These are phyloP conservation scores for Tipula helvola DNA, from an alignment of 2,888 invertebrate genomes.

Conservation along the genomic window DNA sequence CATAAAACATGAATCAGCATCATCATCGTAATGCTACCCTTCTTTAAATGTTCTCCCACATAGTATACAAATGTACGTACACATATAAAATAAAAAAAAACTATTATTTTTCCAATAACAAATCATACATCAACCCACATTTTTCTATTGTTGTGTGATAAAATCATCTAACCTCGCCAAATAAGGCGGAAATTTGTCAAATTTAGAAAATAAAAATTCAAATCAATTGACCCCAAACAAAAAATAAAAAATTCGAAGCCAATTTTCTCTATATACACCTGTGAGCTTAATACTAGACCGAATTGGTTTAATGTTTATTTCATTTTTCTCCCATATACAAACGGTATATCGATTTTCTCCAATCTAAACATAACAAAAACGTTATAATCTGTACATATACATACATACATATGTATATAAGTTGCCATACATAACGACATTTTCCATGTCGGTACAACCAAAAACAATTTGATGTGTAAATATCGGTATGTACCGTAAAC, in stretches of 20 bases:
- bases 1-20: background rate
- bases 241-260: background rate
- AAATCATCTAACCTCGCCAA: background rate
- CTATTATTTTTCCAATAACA: background rate
- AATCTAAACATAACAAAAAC: background rate
- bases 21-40: background rate
- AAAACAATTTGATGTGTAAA: background rate
- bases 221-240: background rate
- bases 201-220: background rate
- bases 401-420: background rate
- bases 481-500: background rate
- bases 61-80: background rate
- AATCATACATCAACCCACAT: background rate
- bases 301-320: background rate
- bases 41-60: background rate
- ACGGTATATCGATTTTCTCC: background rate
- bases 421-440: background rate
- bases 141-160: background rate
- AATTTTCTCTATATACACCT: background rate
- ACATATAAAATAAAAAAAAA: background rate
- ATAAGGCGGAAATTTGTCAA: background rate
- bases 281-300: background rate
- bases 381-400: background rate
- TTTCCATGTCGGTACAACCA: background rate
- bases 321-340: background rate